Evolutionary conservation across 2,888 invertebrate species (phyloP).

Genomic region (Carcina quercana): DNA sequence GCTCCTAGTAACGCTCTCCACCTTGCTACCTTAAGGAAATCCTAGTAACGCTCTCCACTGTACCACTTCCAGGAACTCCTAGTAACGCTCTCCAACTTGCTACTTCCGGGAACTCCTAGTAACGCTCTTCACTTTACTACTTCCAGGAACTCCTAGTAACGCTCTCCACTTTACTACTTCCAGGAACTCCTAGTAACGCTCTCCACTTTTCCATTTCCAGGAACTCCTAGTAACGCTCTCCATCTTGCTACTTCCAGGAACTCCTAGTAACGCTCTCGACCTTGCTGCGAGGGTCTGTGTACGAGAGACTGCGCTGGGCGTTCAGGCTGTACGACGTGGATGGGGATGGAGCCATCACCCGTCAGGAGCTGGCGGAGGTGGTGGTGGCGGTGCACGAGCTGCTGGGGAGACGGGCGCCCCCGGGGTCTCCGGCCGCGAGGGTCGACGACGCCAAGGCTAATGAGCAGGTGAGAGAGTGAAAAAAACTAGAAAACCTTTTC

Average conservation of each 20-base stretch:
- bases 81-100: too few relatives aligned
- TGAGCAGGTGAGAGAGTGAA: constrained; percentile 76
- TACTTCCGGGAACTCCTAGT: too few relatives aligned
- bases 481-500: not conserved
- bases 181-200: too few relatives aligned
- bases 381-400: constrained; percentile 92
- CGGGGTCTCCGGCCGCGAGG: constrained; percentile 72
- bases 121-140: too few relatives aligned
- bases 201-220: constrained; percentile 78
- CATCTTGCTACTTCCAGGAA: constrained; percentile 86
- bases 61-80: too few relatives aligned
- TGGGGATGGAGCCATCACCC: constrained; percentile 95
- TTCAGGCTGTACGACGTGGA: constrained; percentile 97
- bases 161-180: constrained; percentile 92
- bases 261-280: constrained; percentile 94
- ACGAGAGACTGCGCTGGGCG: constrained; percentile 96
- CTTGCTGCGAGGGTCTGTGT: constrained; percentile 91
- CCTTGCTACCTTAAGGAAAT: too few relatives aligned
- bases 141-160: constrained; percentile 94
- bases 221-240: constrained; percentile 95
- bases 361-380: constrained; percentile 91
- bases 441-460: constrained; percentile 89
- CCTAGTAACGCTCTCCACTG: too few relatives aligned
- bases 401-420: constrained; percentile 85
- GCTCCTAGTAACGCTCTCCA: too few relatives aligned